Evolutionary conservation across 2,888 invertebrate genomes (phyloP).

Genomic region (Drosophila rubida): DNA sequence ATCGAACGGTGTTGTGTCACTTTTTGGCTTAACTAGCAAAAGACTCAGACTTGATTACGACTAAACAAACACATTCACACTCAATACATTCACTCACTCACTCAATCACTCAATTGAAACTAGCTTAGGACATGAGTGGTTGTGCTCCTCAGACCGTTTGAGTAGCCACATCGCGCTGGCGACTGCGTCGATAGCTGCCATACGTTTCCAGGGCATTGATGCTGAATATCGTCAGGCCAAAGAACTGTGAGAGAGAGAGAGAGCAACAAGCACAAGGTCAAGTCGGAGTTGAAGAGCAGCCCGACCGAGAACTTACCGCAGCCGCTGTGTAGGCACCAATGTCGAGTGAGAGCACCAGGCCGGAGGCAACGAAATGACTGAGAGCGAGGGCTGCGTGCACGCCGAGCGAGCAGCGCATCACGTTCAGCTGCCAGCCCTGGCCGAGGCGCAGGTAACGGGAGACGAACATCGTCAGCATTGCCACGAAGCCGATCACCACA

Average conservation of each 20-base stretch:
- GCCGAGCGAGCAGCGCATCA: slow-evolving; percentile 55
- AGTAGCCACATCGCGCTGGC: slow-evolving; percentile 65
- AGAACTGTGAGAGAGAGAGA: slow-evolving; percentile 49
- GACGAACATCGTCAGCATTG: slow-evolving; percentile 54
- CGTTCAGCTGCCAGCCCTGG: slow-evolving; percentile 59
- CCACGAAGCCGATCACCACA: slow-evolving; percentile 52
- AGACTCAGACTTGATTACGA: slow-evolving; percentile 44
- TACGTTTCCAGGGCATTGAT: slow-evolving; percentile 68
- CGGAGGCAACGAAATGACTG: slow-evolving; percentile 64
- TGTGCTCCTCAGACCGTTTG: slow-evolving; percentile 51
- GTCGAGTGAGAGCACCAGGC: slow-evolving; percentile 60
- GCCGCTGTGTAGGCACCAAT: slow-evolving; percentile 61
- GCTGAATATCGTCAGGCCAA: slow-evolving; percentile 60
- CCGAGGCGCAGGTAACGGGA: slow-evolving; percentile 67
- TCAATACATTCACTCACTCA: not conserved
- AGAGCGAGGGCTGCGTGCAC: slow-evolving; percentile 56
- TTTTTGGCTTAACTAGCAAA: slow-evolving; percentile 49
- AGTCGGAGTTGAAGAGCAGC: not conserved
- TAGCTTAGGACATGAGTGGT: slow-evolving; percentile 28
- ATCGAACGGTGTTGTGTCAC: slow-evolving; percentile 21
- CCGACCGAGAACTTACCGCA: slow-evolving; percentile 52
- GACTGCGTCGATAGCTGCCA: slow-evolving; percentile 57
- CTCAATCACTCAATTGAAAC: slow-evolving; percentile 18
- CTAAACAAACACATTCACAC: slow-evolving; percentile 5
- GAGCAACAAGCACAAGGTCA: too few species aligned